phyloP scores from a whole-genome alignment of 2,888 invertebrate genomes.

The Limnephilus auricula region DNA sequence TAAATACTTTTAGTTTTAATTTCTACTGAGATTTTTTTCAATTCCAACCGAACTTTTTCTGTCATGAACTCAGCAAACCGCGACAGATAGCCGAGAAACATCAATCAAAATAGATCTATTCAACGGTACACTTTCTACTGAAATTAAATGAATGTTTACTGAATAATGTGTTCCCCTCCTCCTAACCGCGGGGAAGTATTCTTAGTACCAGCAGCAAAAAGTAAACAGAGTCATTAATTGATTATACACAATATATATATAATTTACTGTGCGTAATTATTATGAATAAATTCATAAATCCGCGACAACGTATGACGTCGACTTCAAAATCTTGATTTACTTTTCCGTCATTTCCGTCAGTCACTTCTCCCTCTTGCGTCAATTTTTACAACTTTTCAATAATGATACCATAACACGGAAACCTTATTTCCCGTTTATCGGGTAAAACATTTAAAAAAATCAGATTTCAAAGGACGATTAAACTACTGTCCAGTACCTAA shows the following conservation, averaged over 20 bases:
- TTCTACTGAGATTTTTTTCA: not conserved
- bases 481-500: no score
- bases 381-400: not conserved
- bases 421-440: not conserved
- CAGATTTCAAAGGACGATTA: no score
- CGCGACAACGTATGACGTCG: not conserved
- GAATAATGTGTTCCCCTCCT: not conserved
- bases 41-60: slow-evolving; percentile 8
- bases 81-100: slow-evolving; percentile 17
- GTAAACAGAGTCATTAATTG: not conserved
- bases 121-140: not conserved
- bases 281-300: not conserved
- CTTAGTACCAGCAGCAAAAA: not conserved
- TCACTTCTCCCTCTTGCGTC: not conserved
- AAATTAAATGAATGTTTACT: not conserved
- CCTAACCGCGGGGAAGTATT: not conserved
- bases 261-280: not conserved
- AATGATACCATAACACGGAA: not conserved
- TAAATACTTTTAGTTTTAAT: not conserved
- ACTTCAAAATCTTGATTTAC: not conserved
- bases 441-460: not conserved
- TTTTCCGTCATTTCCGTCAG: not conserved
- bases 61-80: not conserved
- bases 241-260: not conserved
- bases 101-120: slow-evolving; percentile 11